phyloP scores from a whole-genome alignment of 64 coral and sea anemone genomes.

The Montipora efflorescens region DNA sequence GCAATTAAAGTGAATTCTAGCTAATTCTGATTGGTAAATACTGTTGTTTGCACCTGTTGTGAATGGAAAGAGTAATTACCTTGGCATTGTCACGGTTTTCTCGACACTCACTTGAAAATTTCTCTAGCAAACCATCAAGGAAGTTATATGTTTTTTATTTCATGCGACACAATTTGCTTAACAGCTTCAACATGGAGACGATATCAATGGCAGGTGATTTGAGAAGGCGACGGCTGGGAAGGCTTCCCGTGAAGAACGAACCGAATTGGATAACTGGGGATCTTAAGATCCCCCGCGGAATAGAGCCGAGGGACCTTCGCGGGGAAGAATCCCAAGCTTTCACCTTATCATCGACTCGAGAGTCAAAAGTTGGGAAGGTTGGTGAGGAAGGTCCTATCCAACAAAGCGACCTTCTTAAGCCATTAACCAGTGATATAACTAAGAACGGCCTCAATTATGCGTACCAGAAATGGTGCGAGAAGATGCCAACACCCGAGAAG shows the following conservation, averaged over 20 bases:
- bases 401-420: slow-evolving; percentile 22
- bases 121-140: too few species aligned
- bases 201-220: background rate
- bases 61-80: too few species aligned
- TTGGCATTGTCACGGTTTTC: too few species aligned
- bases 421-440: background rate
- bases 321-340: background rate
- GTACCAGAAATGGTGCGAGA: background rate
- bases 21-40: too few species aligned
- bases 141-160: too few species aligned
- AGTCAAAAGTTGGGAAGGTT: background rate
- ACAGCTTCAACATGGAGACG: background rate
- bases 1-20: too few species aligned
- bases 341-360: too few species aligned
- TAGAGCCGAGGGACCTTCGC: background rate
- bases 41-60: too few species aligned
- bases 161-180: too few species aligned
- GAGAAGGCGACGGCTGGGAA: background rate
- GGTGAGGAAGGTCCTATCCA: slow-evolving; percentile 4
- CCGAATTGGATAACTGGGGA: slow-evolving; percentile 40
- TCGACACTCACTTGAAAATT: too few species aligned
- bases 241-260: slow-evolving; percentile 9
- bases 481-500: background rate
- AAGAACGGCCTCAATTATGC: slow-evolving; percentile 10
- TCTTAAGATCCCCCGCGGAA: background rate